phyloP scores from a whole-genome alignment of 2,797 vertebrate species.

The Iguana delicatissima region DNA sequence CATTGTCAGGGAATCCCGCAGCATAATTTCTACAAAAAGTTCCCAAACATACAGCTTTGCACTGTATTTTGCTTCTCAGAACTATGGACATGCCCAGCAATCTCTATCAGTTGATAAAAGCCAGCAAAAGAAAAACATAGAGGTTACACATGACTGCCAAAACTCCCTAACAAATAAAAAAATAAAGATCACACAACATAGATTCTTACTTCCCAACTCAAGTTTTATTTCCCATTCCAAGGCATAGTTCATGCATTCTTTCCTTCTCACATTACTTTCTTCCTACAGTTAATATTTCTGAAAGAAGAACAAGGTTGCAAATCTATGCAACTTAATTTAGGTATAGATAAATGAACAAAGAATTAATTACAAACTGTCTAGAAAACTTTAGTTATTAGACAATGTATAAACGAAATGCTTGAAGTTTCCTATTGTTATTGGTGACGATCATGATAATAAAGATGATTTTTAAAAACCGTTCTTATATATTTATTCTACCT shows the following conservation, averaged over 20 bases:
- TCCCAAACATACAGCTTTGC: background rate
- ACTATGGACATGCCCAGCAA: background rate
- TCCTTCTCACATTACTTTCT: background rate
- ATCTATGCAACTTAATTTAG: background rate
- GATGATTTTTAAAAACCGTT: too few relatives aligned
- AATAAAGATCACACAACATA: background rate
- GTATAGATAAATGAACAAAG: too few relatives aligned
- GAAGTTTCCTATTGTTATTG: background rate
- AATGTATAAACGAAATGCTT: background rate
- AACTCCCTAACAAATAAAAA: background rate
- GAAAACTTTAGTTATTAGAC: background rate
- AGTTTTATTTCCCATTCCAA: background rate
- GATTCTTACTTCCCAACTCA: background rate
- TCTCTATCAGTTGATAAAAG: background rate
- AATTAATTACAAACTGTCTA: background rate
- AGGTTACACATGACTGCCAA: background rate
- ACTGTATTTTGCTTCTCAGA: slow-evolving; percentile 2
- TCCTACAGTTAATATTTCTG: background rate
- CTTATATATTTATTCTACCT: too few relatives aligned
- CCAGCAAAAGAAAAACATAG: background rate
- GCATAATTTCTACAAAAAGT: background rate
- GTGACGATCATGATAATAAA: too few relatives aligned
- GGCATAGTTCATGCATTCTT: too few relatives aligned
- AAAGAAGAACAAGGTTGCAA: background rate
- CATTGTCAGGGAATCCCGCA: background rate